Evolutionary conservation across 2,888 invertebrate species (phyloP).

Genomic region (Chrysolina oricalcia): DNA sequence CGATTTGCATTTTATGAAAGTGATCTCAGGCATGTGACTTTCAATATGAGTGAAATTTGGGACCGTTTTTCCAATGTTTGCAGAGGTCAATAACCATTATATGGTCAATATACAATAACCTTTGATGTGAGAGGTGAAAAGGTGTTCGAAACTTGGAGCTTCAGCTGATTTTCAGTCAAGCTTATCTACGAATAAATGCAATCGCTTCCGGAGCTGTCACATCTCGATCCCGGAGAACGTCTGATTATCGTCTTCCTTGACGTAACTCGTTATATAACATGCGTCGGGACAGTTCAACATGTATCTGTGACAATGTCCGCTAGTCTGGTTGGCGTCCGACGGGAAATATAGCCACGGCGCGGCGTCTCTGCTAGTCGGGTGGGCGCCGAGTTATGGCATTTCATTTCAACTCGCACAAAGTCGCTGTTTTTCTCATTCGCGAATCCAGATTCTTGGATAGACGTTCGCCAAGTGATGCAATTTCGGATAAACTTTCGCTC

Average conservation of each 20-base stretch:
- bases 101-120: too few species aligned
- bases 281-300: conserved; percentile 34
- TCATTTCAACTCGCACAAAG: conserved; percentile 33
- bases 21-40: too few species aligned
- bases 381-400: conserved; percentile 60
- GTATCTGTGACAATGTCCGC: conserved; percentile 68
- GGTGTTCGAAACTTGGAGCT: too few species aligned
- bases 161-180: too few species aligned
- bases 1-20: too few species aligned
- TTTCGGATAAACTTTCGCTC: conserved; percentile 34
- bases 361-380: conserved; percentile 67
- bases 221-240: background rate
- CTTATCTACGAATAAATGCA: background rate
- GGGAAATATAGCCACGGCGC: conserved; percentile 63
- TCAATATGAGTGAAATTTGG: too few species aligned
- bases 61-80: too few species aligned
- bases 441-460: background rate
- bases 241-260: conserved; percentile 1
- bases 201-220: background rate
- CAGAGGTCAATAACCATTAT: too few species aligned
- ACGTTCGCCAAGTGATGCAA: background rate
- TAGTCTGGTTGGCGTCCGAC: conserved; percentile 67
- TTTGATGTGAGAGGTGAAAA: too few species aligned
- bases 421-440: conserved; percentile 28
- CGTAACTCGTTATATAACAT: conserved; percentile 7